Evolutionary conservation across 2,888 invertebrate species (phyloP).

Genomic region (Elegia similella): DNA sequence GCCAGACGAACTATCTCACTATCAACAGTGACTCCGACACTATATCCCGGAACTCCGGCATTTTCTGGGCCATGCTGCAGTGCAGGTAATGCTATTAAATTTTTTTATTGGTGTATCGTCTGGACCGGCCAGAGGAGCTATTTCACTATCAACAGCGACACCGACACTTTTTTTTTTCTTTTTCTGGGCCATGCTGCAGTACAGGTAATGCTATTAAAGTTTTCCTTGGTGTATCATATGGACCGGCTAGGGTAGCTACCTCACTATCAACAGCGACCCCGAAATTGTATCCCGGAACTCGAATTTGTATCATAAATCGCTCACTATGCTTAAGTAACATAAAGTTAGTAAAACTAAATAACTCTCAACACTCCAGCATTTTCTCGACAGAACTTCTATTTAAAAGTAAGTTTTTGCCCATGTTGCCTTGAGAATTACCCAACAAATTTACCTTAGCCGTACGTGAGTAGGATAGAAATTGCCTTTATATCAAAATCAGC

Average conservation of each 20-base stretch:
- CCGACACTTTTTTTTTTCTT: constrained; percentile 89
- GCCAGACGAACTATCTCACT: constrained; percentile 92
- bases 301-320: no score
- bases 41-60: constrained; percentile 95
- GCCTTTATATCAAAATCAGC: background rate
- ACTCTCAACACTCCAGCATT: no score
- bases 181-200: constrained; percentile 98
- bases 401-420: background rate
- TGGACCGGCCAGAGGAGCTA: constrained; percentile 97
- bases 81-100: constrained; percentile 86
- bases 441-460: background rate
- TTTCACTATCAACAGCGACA: constrained; percentile 93
- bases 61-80: constrained; percentile 98
- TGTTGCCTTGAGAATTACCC: background rate
- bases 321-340: no score
- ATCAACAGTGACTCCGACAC: constrained; percentile 93
- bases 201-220: constrained; percentile 81
- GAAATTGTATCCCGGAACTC: constrained; percentile 96
- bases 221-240: constrained; percentile 89
- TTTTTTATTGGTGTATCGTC: constrained; percentile 58
- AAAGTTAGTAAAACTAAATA: no score
- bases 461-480: constrained; percentile 2
- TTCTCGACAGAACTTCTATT: background rate
- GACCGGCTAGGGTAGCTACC: constrained; percentile 94
- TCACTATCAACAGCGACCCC: constrained; percentile 94